Evolutionary conservation across 1,140 invertebrate species (phyloP).

Genomic region (Solen grandis): DNA sequence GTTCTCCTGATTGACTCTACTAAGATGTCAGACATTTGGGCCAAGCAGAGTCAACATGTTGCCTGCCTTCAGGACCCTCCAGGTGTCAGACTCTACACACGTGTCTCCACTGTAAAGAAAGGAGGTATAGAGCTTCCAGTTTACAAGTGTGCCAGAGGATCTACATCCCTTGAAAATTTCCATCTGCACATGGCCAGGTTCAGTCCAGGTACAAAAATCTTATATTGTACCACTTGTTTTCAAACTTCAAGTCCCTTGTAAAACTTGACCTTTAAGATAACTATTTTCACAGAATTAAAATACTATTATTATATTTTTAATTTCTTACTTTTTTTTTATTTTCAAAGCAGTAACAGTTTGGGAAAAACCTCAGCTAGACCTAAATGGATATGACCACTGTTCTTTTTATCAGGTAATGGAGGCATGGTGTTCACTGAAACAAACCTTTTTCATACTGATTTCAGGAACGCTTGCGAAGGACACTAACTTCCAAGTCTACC

Average conservation of each 20-base stretch:
- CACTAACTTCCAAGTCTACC: conserved; percentile 58
- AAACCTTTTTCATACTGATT: conserved; percentile 16
- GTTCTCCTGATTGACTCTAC: conserved; percentile 59
- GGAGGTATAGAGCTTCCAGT: conserved; percentile 52
- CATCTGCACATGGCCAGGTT: conserved; percentile 62
- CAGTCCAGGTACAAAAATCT: conserved; percentile 57
- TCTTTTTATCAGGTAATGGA: conserved; percentile 1
- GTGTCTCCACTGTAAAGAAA: conserved; percentile 51
- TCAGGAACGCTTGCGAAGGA: conserved; percentile 58
- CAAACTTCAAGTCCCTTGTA: no score
- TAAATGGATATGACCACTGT: conserved; percentile 15
- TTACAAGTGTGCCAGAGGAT: conserved; percentile 49
- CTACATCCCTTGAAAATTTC: conserved; percentile 56
- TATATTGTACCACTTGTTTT: no score
- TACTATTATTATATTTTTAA: no score
- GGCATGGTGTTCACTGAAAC: conserved; percentile 21
- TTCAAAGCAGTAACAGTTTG: conserved; percentile 16
- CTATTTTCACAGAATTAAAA: conserved; percentile 2
- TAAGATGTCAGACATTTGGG: conserved; percentile 58
- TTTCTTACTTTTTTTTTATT: not conserved
- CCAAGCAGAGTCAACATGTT: conserved; percentile 58
- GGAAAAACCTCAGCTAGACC: conserved; percentile 4
- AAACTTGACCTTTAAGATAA: conserved; percentile 15
- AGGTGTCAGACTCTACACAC: conserved; percentile 59
- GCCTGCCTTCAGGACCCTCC: conserved; percentile 65